Evolutionary conservation across 2,797 vertebrate species (phyloP).

Genomic region (Gymnopithys bicolor): DNA sequence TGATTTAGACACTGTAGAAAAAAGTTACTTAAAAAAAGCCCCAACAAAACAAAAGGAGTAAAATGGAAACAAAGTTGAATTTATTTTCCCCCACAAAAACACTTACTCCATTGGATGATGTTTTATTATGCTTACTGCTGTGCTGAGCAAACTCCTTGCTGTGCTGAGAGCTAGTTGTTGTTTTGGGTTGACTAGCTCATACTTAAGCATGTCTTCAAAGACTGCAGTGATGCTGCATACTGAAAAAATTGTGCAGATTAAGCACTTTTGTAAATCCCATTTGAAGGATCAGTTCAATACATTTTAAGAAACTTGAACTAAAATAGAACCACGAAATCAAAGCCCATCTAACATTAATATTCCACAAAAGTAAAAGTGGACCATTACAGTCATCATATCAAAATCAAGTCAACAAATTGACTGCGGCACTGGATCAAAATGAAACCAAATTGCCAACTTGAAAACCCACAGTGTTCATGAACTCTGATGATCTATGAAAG

Average conservation of each 20-base stretch:
- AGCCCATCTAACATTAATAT: conserved; percentile 49
- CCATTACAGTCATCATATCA: conserved; percentile 37
- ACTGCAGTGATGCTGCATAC: neutral
- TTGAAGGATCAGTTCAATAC: conserved; percentile 23
- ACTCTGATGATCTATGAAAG: neutral
- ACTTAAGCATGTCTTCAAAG: neutral
- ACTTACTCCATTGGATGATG: neutral
- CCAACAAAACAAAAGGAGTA: neutral
- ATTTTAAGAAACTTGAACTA: conserved; percentile 33
- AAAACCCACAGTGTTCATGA: conserved; percentile 19
- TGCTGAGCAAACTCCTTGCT: neutral
- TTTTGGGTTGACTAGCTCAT: neutral
- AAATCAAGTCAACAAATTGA: conserved; percentile 55
- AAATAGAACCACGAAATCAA: conserved; percentile 49
- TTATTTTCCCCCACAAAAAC: fast-evolving
- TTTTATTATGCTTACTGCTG: neutral
- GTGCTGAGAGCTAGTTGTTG: neutral
- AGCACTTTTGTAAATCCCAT: conserved; percentile 26
- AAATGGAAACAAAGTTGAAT: neutral
- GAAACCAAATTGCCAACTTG: conserved; percentile 18
- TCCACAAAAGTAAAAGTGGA: neutral
- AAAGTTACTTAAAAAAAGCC: neutral
- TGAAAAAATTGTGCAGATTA: conserved; percentile 18
- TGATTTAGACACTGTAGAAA: neutral
- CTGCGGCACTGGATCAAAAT: neutral